Base-by-base conservation (phyloP, 2,113 vertebrate genomes). In the Tenrec ecaudatus region DNA sequence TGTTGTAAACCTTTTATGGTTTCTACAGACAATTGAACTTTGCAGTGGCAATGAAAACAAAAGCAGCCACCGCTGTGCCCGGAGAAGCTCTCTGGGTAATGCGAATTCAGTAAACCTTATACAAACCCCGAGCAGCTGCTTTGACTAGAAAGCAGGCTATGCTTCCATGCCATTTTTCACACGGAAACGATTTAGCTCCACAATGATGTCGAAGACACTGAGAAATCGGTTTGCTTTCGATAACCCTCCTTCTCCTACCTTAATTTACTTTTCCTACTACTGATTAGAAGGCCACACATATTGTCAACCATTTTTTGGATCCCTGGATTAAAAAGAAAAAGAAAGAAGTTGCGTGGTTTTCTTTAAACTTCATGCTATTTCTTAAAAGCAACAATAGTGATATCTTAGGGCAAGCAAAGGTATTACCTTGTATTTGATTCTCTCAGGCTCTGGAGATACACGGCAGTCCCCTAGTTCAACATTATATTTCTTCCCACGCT, bases 31-130 rank as follows among this genome's bases (percentile, higher is more conserved):
- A 66, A 38, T 2, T 85, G 89, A 88, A 91, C 80, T 40, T 29
- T n/a, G 31, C 23, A 19, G 1, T 81, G 38, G 14, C 58, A 92
- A 31, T 95, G 80, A 95, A 97, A 96, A 95, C 31, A 62, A n/a
- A 25, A 91, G 60, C 2, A 77, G 20, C 8, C 47, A 36, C 25
- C 0, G 36, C 27, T 6, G 82, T 78, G 57, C 23, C 73, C 0
- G 82, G 36, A 69, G 87, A 78, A 88, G 80, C 71, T 66, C 36
- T 43, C 86, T 53, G 83, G 57, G 19, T 62, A 62, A 2, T 11
- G 16, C 68, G 14, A 47, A 53, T 76, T 36, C 76, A 73, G 40
- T 0, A 87, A 93, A 29, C 27, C 36, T 58, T 17, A 29, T 6
- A 40, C 20, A 58, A 85, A 64, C 47, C 57, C 5, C 1, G 27